A percentile compares a stretch with the other conserved stretches of the same genome.
Evolutionary conservation across 2,113 vertebrate species (phyloP).

Genomic region (Amphiprion percula): DNA sequence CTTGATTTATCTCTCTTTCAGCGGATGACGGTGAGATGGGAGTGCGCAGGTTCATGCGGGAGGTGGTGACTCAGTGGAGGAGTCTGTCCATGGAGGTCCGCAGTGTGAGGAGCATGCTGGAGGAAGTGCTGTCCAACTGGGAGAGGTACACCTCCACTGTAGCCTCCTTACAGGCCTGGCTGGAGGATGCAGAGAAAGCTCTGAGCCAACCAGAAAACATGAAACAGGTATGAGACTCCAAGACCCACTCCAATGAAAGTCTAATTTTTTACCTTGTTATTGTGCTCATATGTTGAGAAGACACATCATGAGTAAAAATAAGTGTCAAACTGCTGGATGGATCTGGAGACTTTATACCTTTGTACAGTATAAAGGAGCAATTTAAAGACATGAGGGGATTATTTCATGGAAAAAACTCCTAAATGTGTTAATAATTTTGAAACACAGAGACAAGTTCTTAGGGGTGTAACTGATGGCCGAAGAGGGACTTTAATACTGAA

Average conservation of each 20-base stretch:
- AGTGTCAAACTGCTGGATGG: too few relatives aligned
- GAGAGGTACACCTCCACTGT: slow-evolving; percentile 90
- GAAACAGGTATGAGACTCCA: slow-evolving; percentile 85
- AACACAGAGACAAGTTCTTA: too few relatives aligned
- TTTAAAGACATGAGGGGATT: too few relatives aligned
- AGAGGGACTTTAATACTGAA: background rate
- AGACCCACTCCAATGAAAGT: too few relatives aligned
- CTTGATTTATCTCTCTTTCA: slow-evolving; percentile 57
- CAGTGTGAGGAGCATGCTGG: slow-evolving; percentile 95
- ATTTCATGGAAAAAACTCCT: too few relatives aligned
- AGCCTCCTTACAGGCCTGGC: slow-evolving; percentile 91
- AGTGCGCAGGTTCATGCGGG: slow-evolving; percentile 91
- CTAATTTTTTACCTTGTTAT: too few relatives aligned
- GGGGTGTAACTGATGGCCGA: too few relatives aligned
- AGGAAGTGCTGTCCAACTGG: slow-evolving; percentile 95
- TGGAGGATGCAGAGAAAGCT: slow-evolving; percentile 93
- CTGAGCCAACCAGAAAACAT: slow-evolving; percentile 89
- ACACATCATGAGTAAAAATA: too few relatives aligned
- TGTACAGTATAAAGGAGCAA: too few relatives aligned
- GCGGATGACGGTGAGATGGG: slow-evolving; percentile 90
- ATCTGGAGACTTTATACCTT: too few relatives aligned
- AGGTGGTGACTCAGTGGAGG: slow-evolving; percentile 94
- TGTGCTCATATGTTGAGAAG: too few relatives aligned
- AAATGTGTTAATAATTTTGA: too few relatives aligned
- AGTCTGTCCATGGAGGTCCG: slow-evolving; percentile 94